Conservation (phyloP, 2,113 vertebrate genomes). For the Dipodomys ordii region DNA sequence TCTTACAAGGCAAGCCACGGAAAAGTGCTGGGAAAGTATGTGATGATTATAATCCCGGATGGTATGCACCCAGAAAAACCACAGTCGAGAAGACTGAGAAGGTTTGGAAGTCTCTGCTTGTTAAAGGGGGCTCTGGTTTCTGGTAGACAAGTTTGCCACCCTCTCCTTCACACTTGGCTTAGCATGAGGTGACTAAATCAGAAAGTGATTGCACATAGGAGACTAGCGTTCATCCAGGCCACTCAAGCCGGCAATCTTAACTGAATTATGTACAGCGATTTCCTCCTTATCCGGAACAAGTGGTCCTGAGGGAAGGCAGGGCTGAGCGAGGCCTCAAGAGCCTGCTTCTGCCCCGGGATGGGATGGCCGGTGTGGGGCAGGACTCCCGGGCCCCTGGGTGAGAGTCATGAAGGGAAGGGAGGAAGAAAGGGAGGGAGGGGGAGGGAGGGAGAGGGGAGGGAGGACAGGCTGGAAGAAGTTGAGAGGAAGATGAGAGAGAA, state of each 20-base stretch:
- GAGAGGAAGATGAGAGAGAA: too few species aligned
- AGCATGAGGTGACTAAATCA: constrained; percentile 50
- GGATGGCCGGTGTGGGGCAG: background rate
- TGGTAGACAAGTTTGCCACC: constrained; percentile 52
- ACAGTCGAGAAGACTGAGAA: background rate
- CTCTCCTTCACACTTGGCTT: constrained; percentile 58
- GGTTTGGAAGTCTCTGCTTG: background rate
- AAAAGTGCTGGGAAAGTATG: background rate
- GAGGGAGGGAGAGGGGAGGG: too few species aligned
- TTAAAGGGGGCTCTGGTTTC: background rate
- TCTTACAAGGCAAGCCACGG: background rate
- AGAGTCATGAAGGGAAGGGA: background rate
- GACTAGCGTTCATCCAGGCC: constrained; percentile 72
- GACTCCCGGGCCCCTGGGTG: constrained; percentile 52
- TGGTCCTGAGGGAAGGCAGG: constrained; percentile 55
- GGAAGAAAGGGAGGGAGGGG: too few species aligned
- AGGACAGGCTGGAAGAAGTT: too few species aligned
- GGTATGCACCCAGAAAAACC: background rate
- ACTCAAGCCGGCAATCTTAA: constrained; percentile 60
- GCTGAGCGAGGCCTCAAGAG: background rate
- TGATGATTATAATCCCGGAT: background rate
- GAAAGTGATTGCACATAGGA: constrained; percentile 49
- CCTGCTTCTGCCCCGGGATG: background rate
- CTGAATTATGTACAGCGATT: constrained; percentile 56
- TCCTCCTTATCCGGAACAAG: constrained; percentile 28